Evolutionary conservation across 2,113 vertebrate species (phyloP), one percentile per base, ranked within the genome.

Genomic region (Pelodiscus sinensis): DNA sequence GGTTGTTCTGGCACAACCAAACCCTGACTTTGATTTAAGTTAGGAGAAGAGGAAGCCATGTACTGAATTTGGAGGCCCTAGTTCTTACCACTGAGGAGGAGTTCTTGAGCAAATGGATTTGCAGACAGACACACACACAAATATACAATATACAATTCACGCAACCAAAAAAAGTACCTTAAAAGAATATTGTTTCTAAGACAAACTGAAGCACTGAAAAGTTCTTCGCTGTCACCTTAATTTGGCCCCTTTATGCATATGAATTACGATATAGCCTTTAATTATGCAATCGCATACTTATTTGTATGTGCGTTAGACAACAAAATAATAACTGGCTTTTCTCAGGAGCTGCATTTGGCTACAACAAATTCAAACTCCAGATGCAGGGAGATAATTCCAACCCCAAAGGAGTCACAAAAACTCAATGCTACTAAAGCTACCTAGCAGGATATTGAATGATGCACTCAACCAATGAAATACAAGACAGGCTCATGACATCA

Each of bases 221-320:
- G 24, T 71, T 35, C n/a, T 9, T 35, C 65, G 19, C 16, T 71
- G 65, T 35, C 65, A 71, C 65, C 31, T 71, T 71, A 71, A 71
- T 68, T 57, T 78, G n/a, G 8, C 44, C 77, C 5, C 0, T 25
- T 55, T 19, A 18, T 9, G 35, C 51, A 2, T 1, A 4, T 4
- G n/a, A 25, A 22, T 51, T 82, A 38, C 3, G 60, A 4, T 16
- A 2, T 3, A 82, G 84, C 60, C 35, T 73, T 56, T 31, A 51
- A 12, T 35, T 9, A n/a, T 65, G 10, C 0, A 3, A 15, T n/a
- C 51, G 0, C 0, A 14, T 31, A 57, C 75, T 35, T 65, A 71
- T 75, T 9, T 21, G 65, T 54, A 55, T 55, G 51, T 22, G 31
- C 7, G 25, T 21, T 0, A 54, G 58, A 31, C 15, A 58, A 80